Evolutionary conservation across 2,797 vertebrate species (phyloP), one percentile per base, ranked within the genome.

Genomic region (Cyprinella venusta): DNA sequence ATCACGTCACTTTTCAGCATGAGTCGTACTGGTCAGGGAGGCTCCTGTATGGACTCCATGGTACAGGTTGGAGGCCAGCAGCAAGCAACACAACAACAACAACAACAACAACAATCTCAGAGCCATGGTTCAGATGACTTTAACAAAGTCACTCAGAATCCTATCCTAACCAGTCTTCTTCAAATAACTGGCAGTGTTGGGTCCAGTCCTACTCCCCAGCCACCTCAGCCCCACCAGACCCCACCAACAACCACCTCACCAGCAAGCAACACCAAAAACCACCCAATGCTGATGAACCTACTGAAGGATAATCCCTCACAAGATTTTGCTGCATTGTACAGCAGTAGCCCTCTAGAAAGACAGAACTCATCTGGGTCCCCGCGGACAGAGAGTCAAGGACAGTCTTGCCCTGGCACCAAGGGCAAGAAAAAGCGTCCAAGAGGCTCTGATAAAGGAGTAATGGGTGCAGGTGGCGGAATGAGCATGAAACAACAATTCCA

Each of bases 281-380:
- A 99, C 91, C 98, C 98, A 87, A 99, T 99, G 98, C 92, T 99
- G 90, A 99, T 99, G 98, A 99, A 99, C 91, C 93, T 99, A 86
- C 94, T 99, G 87, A 99, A 99, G 90, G 98, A 99, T 93, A 99
- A 98, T 91, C 96, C 98, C 80, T 94, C 97, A 81, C 97, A 98
- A 90, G 98, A 99, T 93, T 99, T 99, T 90, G 97, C 97, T 24
- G 89, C 96, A 5, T 90, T 99, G 16, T 99, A 98, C 76, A 94
- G 96, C 84, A 97, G 96, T 86, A 97, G 97, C 91, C 96, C 98
- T 24, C 92, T 99, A 82, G 98, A 99, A 92, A 96, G 98, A 90
- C 97, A 98, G 91, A 99, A 98, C 90, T 99, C 97, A 85, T 98
- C 97, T 45, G 96, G 96, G 70, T 97, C 97, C 13, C 96, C 96